These are phyloP conservation scores for Zaprionus nigranus DNA, from an alignment of 1,140 invertebrate species.

Conservation along the genomic window DNA sequence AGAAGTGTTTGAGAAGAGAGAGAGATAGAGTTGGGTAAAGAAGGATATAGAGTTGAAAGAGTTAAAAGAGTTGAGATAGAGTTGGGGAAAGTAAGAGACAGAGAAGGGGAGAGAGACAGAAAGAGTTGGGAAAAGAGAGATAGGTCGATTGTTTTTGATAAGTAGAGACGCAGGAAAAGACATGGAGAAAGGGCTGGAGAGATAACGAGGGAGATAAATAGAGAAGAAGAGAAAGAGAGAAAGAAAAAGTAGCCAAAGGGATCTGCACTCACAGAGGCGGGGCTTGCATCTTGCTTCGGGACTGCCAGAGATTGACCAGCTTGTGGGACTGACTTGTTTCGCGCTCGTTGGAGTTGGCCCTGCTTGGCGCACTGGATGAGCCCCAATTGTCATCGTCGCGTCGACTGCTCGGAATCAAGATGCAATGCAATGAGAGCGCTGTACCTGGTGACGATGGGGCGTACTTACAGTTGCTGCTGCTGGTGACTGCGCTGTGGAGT, in stretches of 20 bases:
- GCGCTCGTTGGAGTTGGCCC: conserved; percentile 71
- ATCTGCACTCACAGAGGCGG: conserved; percentile 66
- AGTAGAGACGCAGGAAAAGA: not conserved
- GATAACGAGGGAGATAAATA: no score
- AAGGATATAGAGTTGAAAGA: not conserved
- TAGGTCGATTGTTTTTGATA: no score
- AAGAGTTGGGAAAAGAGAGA: not conserved
- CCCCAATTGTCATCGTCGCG: conserved; percentile 82
- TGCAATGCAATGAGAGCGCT: conserved; percentile 33
- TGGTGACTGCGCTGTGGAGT: conserved; percentile 71
- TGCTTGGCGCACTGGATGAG: conserved; percentile 76
- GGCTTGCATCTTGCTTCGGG: conserved; percentile 62
- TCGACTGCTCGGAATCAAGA: conserved; percentile 41
- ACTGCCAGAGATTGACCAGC: conserved; percentile 67
- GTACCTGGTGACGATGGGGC: conserved; percentile 3
- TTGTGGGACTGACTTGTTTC: conserved; percentile 72
- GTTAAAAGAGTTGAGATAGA: not conserved
- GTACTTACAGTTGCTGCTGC: conserved; percentile 72
- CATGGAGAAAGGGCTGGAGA: no score
- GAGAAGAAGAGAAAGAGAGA: no score
- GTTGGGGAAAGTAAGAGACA: not conserved
- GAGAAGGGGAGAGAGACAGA: not conserved
- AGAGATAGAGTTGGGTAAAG: not conserved
- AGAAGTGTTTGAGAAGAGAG: not conserved
- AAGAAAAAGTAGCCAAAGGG: not conserved